Conservation (phyloP, 2,888 invertebrate genomes). For the Drosophila affinis region DNA sequence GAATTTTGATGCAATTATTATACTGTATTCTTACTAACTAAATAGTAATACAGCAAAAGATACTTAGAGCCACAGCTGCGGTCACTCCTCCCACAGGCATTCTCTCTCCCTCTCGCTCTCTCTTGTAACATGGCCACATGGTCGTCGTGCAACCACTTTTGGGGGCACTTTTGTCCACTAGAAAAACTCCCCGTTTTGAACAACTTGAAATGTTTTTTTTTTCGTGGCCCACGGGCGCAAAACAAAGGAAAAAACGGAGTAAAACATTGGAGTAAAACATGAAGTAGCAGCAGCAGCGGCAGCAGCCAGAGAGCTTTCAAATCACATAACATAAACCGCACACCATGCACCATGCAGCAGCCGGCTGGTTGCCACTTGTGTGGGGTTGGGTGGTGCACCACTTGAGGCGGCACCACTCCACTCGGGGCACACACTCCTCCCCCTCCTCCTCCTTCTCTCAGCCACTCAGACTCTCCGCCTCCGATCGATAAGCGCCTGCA, state of each 20-base stretch:
- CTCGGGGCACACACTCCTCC: slow-evolving; percentile 8
- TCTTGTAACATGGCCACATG: neutral
- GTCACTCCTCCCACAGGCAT: slow-evolving; percentile 1
- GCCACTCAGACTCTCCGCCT: neutral
- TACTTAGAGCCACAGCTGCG: slow-evolving; percentile 32
- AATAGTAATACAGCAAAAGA: slow-evolving; percentile 25
- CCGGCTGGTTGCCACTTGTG: slow-evolving; percentile 22
- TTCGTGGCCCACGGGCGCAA: slow-evolving; percentile 31
- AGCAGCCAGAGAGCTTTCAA: slow-evolving; percentile 32
- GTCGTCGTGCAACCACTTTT: slow-evolving; percentile 31
- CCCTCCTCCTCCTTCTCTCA: slow-evolving; percentile 2
- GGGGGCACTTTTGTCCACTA: slow-evolving; percentile 37
- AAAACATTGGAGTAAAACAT: slow-evolving; percentile 11
- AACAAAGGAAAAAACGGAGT: slow-evolving; percentile 26
- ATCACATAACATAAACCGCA: slow-evolving; percentile 38
- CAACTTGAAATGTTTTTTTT: slow-evolving; percentile 30
- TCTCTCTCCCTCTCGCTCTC: neutral
- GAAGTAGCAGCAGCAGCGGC: neutral
- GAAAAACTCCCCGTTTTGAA: slow-evolving; percentile 21
- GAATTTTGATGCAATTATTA: neutral
- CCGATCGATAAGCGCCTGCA: slow-evolving; percentile 26
- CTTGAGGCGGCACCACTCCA: slow-evolving; percentile 33
- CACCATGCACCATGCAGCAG: slow-evolving; percentile 1
- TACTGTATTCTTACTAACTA: neutral
- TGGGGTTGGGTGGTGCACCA: slow-evolving; percentile 37